Evolutionary conservation across 35 echinoderm and acorn worm genomes (phyloP).

Genomic region (Apostichopus japonicus): DNA sequence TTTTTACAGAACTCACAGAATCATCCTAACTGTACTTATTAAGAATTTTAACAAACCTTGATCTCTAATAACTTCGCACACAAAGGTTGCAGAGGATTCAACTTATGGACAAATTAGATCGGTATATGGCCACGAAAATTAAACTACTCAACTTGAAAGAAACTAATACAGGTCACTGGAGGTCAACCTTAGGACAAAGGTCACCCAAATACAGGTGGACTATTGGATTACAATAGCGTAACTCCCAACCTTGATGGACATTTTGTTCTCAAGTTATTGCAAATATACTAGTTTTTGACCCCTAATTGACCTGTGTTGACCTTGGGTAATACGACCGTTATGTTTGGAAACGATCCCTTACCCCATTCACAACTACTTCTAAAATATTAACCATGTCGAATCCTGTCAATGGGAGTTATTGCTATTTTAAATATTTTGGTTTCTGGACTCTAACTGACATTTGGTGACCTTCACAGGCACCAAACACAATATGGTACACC

Average conservation of each 20-base stretch:
- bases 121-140: too few relatives aligned
- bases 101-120: too few relatives aligned
- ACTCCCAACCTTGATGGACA: conserved; percentile 7
- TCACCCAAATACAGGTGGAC: too few relatives aligned
- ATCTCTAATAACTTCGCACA: too few relatives aligned
- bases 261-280: neutral
- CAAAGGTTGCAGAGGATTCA: too few relatives aligned
- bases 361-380: neutral
- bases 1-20: too few relatives aligned
- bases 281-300: conserved; percentile 6
- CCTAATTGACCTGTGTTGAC: conserved; percentile 33
- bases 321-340: neutral
- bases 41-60: too few relatives aligned
- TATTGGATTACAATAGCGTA: neutral
- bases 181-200: too few relatives aligned
- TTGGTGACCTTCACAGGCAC: neutral
- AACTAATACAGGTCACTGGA: too few relatives aligned
- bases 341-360: conserved; percentile 1
- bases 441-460: neutral
- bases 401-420: conserved; percentile 6
- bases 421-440: neutral
- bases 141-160: too few relatives aligned
- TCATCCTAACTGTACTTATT: too few relatives aligned
- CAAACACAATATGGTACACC: neutral
- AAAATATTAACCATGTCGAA: neutral